Conservation (phyloP, 2,113 vertebrate genomes). For the Otis tarda region DNA sequence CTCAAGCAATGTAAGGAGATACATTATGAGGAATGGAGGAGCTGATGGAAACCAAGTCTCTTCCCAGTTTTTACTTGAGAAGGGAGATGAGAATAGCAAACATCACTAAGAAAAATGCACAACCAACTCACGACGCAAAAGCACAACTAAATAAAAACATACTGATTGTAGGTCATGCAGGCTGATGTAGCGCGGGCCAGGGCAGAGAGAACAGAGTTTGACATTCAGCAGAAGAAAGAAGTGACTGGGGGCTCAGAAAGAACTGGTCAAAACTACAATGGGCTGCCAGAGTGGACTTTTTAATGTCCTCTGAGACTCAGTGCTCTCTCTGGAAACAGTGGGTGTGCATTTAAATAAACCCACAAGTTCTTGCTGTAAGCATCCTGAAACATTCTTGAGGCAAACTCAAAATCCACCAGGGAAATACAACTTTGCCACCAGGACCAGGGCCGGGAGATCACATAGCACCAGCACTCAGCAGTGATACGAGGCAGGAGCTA, state of each 20-base stretch:
- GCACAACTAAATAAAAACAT: background rate
- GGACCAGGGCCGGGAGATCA: background rate
- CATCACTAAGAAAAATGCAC: background rate
- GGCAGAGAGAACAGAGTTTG: background rate
- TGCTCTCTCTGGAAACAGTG: background rate
- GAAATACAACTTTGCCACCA: background rate
- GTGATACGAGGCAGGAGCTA: background rate
- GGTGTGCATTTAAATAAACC: background rate
- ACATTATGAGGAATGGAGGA: background rate
- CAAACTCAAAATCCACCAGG: background rate
- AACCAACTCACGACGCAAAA: background rate
- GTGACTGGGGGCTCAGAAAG: background rate
- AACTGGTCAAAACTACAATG: background rate
- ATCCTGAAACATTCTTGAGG: background rate
- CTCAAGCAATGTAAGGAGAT: background rate
- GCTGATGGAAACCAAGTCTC: background rate
- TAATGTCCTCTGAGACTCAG: no score
- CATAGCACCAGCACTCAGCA: background rate
- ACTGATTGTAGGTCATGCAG: background rate
- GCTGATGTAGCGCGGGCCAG: background rate
- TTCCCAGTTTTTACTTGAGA: background rate
- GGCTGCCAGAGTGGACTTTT: background rate
- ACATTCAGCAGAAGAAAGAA: background rate
- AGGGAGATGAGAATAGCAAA: background rate
- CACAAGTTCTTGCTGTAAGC: background rate